These are phyloP conservation scores for Calameuta filiformis DNA, from an alignment of 2,888 invertebrate species.

Conservation along the genomic window DNA sequence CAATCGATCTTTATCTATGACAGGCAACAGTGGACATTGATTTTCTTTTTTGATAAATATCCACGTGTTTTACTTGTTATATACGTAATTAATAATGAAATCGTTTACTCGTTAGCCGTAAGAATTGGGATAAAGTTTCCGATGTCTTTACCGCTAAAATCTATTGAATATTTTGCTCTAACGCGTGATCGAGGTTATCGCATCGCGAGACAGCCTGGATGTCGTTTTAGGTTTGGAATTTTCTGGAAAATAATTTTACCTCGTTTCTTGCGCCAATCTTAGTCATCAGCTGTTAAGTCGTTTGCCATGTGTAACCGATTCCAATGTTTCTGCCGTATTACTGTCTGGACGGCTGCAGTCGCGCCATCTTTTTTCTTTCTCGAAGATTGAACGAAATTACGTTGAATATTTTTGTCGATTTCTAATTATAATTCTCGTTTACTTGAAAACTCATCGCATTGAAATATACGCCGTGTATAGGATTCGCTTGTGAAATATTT, in stretches of 20 bases:
- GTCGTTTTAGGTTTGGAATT: neutral
- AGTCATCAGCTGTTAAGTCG: conserved; percentile 32
- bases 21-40: neutral
- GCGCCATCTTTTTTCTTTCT: neutral
- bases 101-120: too few species aligned
- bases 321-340: neutral
- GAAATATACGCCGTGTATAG: neutral
- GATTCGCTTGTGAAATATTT: neutral
- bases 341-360: neutral
- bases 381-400: neutral
- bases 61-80: neutral
- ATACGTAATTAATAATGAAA: too few species aligned
- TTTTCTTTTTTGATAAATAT: neutral
- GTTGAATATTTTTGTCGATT: neutral
- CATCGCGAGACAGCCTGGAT: neutral
- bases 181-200: too few species aligned
- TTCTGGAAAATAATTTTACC: neutral
- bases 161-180: too few species aligned
- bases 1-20: neutral
- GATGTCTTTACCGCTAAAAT: too few species aligned
- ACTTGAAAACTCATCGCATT: neutral
- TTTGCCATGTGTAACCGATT: conserved; percentile 13
- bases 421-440: neutral
- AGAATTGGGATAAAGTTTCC: too few species aligned
- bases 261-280: conserved; percentile 30